Base-by-base conservation (phyloP, 2,888 invertebrate genomes). In the Idaea straminata region DNA sequence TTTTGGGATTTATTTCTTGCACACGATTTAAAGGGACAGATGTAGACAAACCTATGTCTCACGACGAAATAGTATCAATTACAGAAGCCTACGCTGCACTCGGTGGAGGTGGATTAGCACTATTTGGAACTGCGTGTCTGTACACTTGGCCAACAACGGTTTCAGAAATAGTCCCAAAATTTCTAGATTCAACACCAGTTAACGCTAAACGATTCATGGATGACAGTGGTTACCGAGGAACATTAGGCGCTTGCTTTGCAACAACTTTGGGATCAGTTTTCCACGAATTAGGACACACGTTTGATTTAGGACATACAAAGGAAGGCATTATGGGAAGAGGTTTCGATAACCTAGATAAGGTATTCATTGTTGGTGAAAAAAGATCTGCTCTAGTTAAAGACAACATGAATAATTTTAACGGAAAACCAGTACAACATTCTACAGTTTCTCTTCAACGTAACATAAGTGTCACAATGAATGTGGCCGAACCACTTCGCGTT, bases 281-380 rank as follows among this genome's bases (percentile, higher is more conserved):
- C 59, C 99, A 99, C 85, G 99, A 99, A 93, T 93, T 99, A 61
- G 97, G 97, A 15, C 99, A 99, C 84, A 97, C 97, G 0, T 98
- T 99, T 85, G 98, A 98, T 88, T 94, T 99, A 66, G 98, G 98
- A 0, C 99, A 99, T 83, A 97, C 98, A 0, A 94, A 95, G 75
- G 95, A 96, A 74, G 99, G 99, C 16, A 96, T 99, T 67, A 99
- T 99, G 99, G 97, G 97, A 59, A 94, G 96, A 82, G 98, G 97
- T 59, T 98, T 97, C 83, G 97, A 97, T 84, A 96, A 97, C 76
- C 94, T 98, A 64, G 95, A 97, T 80, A 94, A 95, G 66, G 95
- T 97, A 57, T 97, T 98, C 80, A 93, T 95, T n/a, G 93, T 94
- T 5, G 94, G 94, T 15, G 94, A 94, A 69, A 93, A 93, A 73